phyloP scores from a whole-genome alignment of 1,140 invertebrate species.

The Lepidotrigona ventralis region DNA sequence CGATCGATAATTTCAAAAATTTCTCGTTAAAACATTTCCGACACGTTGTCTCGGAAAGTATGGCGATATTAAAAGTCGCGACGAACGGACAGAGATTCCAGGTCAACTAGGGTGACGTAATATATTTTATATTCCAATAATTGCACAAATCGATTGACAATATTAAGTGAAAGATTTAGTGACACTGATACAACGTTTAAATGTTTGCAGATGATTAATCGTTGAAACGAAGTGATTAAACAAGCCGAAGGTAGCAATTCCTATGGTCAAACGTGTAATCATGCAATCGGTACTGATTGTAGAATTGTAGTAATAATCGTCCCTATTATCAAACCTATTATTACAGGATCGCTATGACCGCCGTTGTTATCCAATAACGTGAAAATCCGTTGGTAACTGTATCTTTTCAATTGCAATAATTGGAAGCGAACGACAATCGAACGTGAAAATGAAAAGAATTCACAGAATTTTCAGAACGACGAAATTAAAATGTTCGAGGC shows the following conservation, averaged over 20 bases:
- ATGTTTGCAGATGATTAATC: background rate
- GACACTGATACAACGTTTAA: background rate
- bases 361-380: background rate
- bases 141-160: background rate
- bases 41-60: background rate
- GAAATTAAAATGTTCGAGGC: background rate
- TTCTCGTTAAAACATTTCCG: background rate
- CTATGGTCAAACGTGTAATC: slow-evolving; percentile 1
- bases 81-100: background rate
- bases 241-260: background rate
- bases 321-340: background rate
- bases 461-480: too few species aligned
- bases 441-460: background rate
- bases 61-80: background rate
- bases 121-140: background rate
- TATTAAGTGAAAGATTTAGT: background rate
- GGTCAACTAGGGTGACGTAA: background rate
- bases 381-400: background rate
- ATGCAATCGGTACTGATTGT: background rate
- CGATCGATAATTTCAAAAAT: background rate
- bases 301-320: background rate
- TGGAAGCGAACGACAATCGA: background rate
- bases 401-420: background rate
- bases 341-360: background rate
- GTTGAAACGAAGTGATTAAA: background rate